Percentiles rank a stretch among this genome's conserved stretches.
These are phyloP conservation scores for Oreochromis spilurus DNA, from an alignment of 2,113 vertebrate genomes.

Conservation along the genomic window DNA sequence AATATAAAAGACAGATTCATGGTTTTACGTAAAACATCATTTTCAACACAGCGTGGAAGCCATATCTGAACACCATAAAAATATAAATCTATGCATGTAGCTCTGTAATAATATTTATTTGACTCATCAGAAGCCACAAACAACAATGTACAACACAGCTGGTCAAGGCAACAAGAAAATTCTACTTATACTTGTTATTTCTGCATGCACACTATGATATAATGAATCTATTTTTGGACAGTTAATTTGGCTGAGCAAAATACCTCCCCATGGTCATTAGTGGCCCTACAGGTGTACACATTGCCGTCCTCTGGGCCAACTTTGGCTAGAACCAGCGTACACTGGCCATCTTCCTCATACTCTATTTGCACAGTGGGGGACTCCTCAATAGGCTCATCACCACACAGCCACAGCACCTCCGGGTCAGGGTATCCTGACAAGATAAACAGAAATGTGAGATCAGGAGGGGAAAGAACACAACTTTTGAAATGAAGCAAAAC, in stretches of 20 bases:
- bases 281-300: constrained; percentile 72
- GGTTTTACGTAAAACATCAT: background rate
- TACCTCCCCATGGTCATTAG: constrained; percentile 57
- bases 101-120: constrained; percentile 8
- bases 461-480: background rate
- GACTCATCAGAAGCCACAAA: background rate
- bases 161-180: background rate
- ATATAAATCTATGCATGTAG: background rate
- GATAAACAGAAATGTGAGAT: background rate
- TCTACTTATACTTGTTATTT: background rate
- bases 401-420: constrained; percentile 75
- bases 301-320: constrained; percentile 45
- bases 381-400: constrained; percentile 57
- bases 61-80: background rate
- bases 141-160: background rate
- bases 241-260: constrained; percentile 53
- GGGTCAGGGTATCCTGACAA: constrained; percentile 75
- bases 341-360: constrained; percentile 75
- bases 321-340: constrained; percentile 60
- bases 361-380: constrained; percentile 61
- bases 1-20: background rate
- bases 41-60: background rate
- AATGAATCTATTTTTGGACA: constrained; percentile 3
- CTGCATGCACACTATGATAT: background rate
- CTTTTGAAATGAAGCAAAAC: background rate